These are phyloP conservation scores for Sebastolobus altivelis DNA, from an alignment of 2,797 vertebrate genomes.

Conservation along the genomic window DNA sequence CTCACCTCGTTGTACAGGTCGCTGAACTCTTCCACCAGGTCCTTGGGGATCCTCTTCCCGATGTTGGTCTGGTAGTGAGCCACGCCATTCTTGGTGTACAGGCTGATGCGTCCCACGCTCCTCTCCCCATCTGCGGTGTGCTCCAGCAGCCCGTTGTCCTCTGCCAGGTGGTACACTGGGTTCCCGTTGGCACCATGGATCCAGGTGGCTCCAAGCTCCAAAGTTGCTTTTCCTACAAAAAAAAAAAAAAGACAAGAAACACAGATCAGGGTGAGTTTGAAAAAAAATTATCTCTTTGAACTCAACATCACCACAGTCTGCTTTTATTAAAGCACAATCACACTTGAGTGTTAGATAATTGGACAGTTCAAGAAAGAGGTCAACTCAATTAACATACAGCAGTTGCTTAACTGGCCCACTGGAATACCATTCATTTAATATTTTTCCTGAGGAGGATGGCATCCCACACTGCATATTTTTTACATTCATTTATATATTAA, in stretches of 20 bases:
- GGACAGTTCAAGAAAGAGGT: constrained; percentile 8
- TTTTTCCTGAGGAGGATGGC: constrained; percentile 12
- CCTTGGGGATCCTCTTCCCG: constrained; percentile 95
- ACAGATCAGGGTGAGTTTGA: background rate
- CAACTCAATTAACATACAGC: constrained; percentile 25
- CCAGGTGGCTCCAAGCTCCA: constrained; percentile 99
- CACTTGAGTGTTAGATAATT: constrained; percentile 14
- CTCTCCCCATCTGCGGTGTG: constrained; percentile 94
- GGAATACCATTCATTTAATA: constrained; percentile 15
- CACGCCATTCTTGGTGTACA: constrained; percentile 97
- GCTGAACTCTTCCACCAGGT: constrained; percentile 99
- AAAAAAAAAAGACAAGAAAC: background rate
- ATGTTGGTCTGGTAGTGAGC: constrained; percentile 96
- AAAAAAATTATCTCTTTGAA: constrained; percentile 8
- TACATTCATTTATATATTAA: constrained; percentile 13
- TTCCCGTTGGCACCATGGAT: constrained; percentile 99
- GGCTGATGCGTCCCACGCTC: constrained; percentile 96
- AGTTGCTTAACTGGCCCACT: constrained; percentile 5
- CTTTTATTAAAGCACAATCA: constrained; percentile 7
- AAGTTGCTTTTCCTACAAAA: constrained; percentile 90
- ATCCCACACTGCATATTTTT: background rate
- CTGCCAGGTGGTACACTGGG: constrained; percentile 98
- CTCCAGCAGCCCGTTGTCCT: constrained; percentile 96
- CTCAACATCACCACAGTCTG: background rate
- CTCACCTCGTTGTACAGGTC: constrained; percentile 99